Evolutionary conservation across 1,140 invertebrate species (phyloP).

Genomic region (Ips nitidus): DNA sequence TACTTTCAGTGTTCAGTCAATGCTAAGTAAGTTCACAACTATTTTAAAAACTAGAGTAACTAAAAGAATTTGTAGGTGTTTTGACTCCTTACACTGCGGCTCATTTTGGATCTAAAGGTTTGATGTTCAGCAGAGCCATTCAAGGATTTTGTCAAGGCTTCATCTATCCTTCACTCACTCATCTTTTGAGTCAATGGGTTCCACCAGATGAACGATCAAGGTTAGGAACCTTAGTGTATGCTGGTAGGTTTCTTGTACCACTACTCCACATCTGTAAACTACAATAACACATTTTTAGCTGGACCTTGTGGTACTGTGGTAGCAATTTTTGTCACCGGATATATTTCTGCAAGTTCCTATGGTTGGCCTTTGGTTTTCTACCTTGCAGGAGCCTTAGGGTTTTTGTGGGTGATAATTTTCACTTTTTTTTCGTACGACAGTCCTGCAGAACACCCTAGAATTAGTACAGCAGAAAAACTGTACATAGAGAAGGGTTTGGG

Average conservation of each 20-base stretch:
- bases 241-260: slow-evolving; percentile 52
- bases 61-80: slow-evolving; percentile 61
- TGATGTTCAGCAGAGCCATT: slow-evolving; percentile 65
- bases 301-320: slow-evolving; percentile 64
- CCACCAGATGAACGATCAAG: slow-evolving; percentile 61
- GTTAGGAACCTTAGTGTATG: slow-evolving; percentile 60
- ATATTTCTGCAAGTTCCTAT: slow-evolving; percentile 61
- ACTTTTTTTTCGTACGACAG: slow-evolving; percentile 64
- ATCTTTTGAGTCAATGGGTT: slow-evolving; percentile 77
- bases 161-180: slow-evolving; percentile 76
- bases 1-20: slow-evolving; percentile 59
- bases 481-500: slow-evolving; percentile 60
- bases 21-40: slow-evolving; percentile 47
- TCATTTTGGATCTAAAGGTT: slow-evolving; percentile 59
- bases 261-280: background rate
- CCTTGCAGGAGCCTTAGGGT: slow-evolving; percentile 64
- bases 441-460: slow-evolving; percentile 63
- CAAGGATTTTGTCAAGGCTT: slow-evolving; percentile 80
- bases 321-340: slow-evolving; percentile 68
- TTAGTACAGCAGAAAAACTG: slow-evolving; percentile 60
- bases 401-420: slow-evolving; percentile 65
- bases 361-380: slow-evolving; percentile 84
- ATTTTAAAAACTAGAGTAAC: background rate
- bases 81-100: slow-evolving; percentile 56
- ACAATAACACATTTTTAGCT: slow-evolving; percentile 2